Conservation (phyloP, 2,888 invertebrate genomes). For the Athrips mouffetella region DNA sequence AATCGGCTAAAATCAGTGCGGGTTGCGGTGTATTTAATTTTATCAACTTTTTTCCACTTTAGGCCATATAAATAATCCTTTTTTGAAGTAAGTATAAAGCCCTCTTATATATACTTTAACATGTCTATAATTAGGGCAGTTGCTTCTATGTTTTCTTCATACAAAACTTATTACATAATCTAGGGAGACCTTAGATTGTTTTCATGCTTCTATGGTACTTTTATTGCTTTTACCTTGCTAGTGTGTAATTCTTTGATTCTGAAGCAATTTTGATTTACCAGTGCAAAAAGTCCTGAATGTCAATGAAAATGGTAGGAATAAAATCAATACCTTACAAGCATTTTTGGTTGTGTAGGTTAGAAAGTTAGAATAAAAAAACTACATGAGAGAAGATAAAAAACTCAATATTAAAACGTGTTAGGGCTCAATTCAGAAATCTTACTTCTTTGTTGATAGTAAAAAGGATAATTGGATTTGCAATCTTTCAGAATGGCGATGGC, state of each 20-base stretch:
- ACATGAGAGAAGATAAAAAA: too few species aligned
- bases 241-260: too few species aligned
- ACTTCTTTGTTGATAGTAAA: too few species aligned
- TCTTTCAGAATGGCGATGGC: constrained; percentile 75
- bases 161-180: constrained; percentile 50
- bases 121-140: background rate
- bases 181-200: constrained; percentile 13
- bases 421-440: too few species aligned
- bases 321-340: too few species aligned
- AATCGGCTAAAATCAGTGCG: constrained; percentile 4
- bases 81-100: background rate
- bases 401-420: too few species aligned
- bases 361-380: background rate
- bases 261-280: too few species aligned
- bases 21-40: constrained; percentile 1
- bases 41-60: background rate
- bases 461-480: too few species aligned
- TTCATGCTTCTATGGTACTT: background rate
- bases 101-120: background rate
- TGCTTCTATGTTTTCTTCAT: background rate
- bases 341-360: background rate
- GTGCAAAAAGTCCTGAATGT: too few species aligned
- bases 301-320: too few species aligned
- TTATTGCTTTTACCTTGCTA: background rate
- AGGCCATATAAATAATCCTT: background rate